Conservation (phyloP, 2,113 vertebrate genomes). For the Lasiurus borealis region DNA sequence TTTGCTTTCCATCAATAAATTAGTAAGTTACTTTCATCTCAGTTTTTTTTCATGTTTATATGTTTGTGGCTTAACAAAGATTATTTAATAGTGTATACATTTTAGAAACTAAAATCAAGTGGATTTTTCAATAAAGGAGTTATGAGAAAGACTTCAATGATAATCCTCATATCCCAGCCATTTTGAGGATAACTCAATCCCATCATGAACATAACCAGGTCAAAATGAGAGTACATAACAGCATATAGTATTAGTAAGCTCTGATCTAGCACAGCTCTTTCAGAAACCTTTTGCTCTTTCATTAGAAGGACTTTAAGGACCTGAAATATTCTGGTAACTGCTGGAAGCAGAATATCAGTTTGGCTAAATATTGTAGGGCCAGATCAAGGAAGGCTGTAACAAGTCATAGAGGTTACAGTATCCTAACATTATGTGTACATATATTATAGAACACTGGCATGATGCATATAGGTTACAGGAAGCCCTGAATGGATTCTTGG, state of each 20-base stretch:
- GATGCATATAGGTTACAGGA: too few species aligned
- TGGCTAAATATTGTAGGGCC: neutral
- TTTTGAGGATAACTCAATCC: neutral
- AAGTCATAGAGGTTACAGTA: neutral
- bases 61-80: neutral
- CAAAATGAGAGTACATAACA: neutral
- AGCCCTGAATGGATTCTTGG: neutral
- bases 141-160: neutral
- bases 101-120: slow-evolving; percentile 52
- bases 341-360: neutral
- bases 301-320: slow-evolving; percentile 16
- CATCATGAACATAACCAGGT: neutral
- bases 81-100: neutral
- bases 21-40: neutral
- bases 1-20: slow-evolving; percentile 21
- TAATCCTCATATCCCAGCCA: neutral
- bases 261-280: neutral
- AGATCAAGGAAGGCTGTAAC: neutral
- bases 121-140: slow-evolving; percentile 1
- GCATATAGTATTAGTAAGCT: neutral
- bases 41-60: neutral
- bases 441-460: neutral
- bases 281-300: slow-evolving; percentile 3
- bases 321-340: neutral
- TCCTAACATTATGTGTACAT: neutral